Evolutionary conservation across 2,797 vertebrate genomes (phyloP).

Genomic region (Myripristis murdjan): DNA sequence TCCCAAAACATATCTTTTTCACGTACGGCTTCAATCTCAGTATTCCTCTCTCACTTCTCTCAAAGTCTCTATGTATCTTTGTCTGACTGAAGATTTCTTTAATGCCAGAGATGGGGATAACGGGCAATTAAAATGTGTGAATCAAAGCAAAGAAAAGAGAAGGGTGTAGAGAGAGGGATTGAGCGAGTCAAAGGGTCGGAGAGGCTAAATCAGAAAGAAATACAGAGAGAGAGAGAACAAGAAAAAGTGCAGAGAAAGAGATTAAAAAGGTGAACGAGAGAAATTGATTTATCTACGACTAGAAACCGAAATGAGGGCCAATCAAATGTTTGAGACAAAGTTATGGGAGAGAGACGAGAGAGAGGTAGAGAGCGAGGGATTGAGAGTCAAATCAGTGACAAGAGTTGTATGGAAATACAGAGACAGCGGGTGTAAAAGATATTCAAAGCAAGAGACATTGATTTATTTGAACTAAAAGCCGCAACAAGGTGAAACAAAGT

Average conservation of each 20-base stretch:
- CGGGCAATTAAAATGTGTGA: constrained; percentile 74
- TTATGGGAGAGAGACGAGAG: background rate
- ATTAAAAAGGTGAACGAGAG: constrained; percentile 70
- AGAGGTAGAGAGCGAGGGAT: constrained; percentile 25
- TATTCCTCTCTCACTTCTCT: constrained; percentile 28
- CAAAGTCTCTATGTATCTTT: constrained; percentile 57
- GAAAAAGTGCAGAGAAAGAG: constrained; percentile 47
- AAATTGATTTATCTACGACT: constrained; percentile 57
- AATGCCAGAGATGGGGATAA: constrained; percentile 60
- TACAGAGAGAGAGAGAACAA: constrained; percentile 42
- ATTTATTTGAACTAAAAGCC: constrained; percentile 15
- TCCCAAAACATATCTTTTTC: constrained; percentile 25
- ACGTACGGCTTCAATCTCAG: constrained; percentile 18
- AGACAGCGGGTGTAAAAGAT: background rate
- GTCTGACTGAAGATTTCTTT: constrained; percentile 64
- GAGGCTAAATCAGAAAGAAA: constrained; percentile 65
- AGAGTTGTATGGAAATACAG: too few relatives aligned
- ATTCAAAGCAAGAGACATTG: constrained; percentile 27
- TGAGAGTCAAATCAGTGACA: constrained; percentile 6
- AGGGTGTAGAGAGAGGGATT: constrained; percentile 41
- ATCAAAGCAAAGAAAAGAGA: constrained; percentile 42
- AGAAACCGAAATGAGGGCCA: constrained; percentile 51
- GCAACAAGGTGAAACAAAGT: background rate
- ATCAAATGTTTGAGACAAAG: constrained; percentile 48
- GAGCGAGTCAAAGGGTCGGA: constrained; percentile 65